Evolutionary conservation across 2,113 vertebrate species (phyloP).

Genomic region (Daphoenositta chrysoptera): DNA sequence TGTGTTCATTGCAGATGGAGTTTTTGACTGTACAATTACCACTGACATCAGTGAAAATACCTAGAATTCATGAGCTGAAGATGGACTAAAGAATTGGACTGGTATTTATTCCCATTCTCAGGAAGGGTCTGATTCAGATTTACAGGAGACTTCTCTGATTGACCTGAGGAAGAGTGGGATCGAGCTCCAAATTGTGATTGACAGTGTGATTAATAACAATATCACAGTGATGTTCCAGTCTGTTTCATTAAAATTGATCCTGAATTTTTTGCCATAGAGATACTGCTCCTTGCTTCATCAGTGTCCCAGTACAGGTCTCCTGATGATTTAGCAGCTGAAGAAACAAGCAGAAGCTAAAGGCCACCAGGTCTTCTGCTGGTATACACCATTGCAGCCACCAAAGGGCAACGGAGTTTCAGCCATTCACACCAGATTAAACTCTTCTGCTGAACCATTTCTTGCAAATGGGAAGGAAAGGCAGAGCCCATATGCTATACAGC

Average conservation of each 20-base stretch:
- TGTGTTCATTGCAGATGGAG: background rate
- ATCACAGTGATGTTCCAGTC: background rate
- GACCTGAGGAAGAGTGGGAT: background rate
- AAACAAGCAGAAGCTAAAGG: background rate
- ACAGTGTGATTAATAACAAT: background rate
- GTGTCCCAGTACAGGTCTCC: background rate
- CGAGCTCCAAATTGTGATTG: accelerated
- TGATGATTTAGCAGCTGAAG: background rate
- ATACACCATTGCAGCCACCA: background rate
- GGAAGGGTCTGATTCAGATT: background rate
- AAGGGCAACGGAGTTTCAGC: background rate
- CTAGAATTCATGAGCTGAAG: background rate
- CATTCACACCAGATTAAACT: background rate
- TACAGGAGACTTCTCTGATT: background rate
- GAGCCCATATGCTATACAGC: background rate
- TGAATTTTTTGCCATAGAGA: background rate
- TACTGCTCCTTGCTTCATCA: background rate
- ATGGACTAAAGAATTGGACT: background rate
- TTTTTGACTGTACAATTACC: background rate
- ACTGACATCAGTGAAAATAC: background rate
- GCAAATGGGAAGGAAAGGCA: background rate
- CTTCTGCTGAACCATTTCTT: background rate
- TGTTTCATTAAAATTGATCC: background rate
- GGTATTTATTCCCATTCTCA: background rate
- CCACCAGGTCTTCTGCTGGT: background rate